Percentiles rank a stretch among this genome's conserved stretches.
Evolutionary conservation across 2,888 invertebrate genomes (phyloP).

Genomic region (Phaedon cochleariae): DNA sequence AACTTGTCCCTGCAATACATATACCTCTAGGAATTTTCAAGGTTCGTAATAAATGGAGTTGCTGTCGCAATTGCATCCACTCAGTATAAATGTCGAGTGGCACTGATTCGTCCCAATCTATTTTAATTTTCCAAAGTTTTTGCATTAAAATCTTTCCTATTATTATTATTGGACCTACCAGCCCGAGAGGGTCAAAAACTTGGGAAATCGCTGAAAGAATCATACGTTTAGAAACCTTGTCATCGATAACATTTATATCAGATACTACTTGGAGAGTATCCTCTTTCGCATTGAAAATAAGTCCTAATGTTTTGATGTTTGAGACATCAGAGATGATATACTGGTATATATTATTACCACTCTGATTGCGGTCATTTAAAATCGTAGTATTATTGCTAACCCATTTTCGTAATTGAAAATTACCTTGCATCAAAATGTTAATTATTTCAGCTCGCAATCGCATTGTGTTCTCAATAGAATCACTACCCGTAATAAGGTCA

Average conservation of each 20-base stretch:
- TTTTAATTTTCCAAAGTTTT: slow-evolving; percentile 16
- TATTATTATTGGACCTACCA: slow-evolving; percentile 14
- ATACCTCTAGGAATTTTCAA: too few relatives aligned
- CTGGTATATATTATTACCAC: background rate
- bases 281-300: too few relatives aligned
- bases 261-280: too few relatives aligned
- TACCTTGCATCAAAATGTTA: background rate
- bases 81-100: slow-evolving; percentile 8
- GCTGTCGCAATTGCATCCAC: slow-evolving; percentile 12
- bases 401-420: background rate
- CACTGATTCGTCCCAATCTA: slow-evolving; percentile 18
- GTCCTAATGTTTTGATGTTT: too few relatives aligned
- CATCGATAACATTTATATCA: too few relatives aligned
- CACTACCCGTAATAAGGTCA: slow-evolving; percentile 30
- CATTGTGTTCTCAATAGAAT: too few relatives aligned
- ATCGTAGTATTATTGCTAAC: too few relatives aligned
- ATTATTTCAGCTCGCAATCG: slow-evolving; percentile 14
- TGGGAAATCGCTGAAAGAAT: slow-evolving; percentile 9
- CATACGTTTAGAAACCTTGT: slow-evolving; percentile 2
- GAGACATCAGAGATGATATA: background rate
- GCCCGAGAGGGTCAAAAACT: slow-evolving; percentile 3
- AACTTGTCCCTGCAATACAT: too few relatives aligned
- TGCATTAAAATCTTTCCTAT: slow-evolving; percentile 19
- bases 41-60: too few relatives aligned
- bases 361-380: background rate